Conservation (phyloP, 1,140 invertebrate species). For the Diachasma alloeum region DNA sequence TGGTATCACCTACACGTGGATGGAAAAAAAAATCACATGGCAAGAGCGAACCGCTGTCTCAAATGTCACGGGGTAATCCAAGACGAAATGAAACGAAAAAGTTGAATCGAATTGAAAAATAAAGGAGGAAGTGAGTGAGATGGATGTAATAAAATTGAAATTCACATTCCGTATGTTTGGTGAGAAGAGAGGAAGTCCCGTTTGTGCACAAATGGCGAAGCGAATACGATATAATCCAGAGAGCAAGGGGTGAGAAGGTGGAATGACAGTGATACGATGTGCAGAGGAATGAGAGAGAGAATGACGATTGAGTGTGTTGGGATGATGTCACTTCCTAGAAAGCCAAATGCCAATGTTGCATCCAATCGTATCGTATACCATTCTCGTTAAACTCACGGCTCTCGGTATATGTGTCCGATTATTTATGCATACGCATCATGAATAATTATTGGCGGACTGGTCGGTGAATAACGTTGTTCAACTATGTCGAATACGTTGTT, state of each 20-base stretch:
- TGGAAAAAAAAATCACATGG: not conserved
- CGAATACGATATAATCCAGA: not conserved
- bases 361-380: not conserved
- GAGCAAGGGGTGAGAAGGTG: not conserved
- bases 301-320: not conserved
- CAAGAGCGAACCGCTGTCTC: not conserved
- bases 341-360: not conserved
- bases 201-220: not conserved
- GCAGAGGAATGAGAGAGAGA: not conserved
- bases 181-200: not conserved
- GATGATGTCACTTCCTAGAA: not conserved
- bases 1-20: not conserved
- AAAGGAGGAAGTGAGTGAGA: not conserved
- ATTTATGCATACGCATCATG: not conserved
- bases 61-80: not conserved
- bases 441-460: not conserved
- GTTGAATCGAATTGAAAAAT: not conserved
- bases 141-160: not conserved
- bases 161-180: not conserved
- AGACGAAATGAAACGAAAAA: not conserved
- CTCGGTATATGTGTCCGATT: not conserved
- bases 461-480: not conserved
- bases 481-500: not conserved
- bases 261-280: not conserved
- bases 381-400: not conserved